Base-by-base conservation (phyloP, 2,888 invertebrate genomes). In the Halictus ligatus region DNA sequence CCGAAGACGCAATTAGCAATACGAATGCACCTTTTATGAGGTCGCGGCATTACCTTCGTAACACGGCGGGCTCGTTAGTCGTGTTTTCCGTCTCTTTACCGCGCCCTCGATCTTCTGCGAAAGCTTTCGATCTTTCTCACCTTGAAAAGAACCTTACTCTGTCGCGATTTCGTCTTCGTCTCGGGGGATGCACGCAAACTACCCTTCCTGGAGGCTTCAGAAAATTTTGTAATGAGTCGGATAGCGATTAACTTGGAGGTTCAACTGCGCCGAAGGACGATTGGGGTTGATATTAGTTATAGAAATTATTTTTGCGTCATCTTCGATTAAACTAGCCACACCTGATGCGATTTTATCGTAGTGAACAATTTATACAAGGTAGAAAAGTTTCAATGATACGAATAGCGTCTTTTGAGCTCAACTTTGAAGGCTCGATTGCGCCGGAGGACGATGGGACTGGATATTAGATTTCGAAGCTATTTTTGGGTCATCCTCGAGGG, bases 1-100 rank as follows among this genome's bases (percentile, higher is more conserved):
- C 89, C 91, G 91, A 85, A 92, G 91, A 86, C 85, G 88, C 91
- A 93, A 94, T 94, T 93, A 93, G 90, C 90, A 90, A 90, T 91
- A 90, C 90, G 87, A 93, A 91, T 91, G 89, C 83, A 91, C 90
- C 88, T 91, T 92, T 92, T 89, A 89, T 89, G 90, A 92, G 89
- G 88, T 84, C 88, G 64, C 73, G 67, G 60, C 81, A 85, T 90
- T 89, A 89, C 90, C 91, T 92, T 92, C 90, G 88, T 79, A 13
- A 6, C 29, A 18, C 29, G 64, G 6, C 80, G 76, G 58, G 75
- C 85, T 88, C 82, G 84, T 90, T 90, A 90, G 88, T 25, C 69
- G 67, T 74, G 43, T 60, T 84, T 88, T 80, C 35, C 64, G 8
- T 83, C 80, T 73, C 81, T 58, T 50, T 71, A 67, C 43, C 29